Conservation (phyloP, 2,113 vertebrate genomes). For the Phalacrocorax pelagicus region DNA sequence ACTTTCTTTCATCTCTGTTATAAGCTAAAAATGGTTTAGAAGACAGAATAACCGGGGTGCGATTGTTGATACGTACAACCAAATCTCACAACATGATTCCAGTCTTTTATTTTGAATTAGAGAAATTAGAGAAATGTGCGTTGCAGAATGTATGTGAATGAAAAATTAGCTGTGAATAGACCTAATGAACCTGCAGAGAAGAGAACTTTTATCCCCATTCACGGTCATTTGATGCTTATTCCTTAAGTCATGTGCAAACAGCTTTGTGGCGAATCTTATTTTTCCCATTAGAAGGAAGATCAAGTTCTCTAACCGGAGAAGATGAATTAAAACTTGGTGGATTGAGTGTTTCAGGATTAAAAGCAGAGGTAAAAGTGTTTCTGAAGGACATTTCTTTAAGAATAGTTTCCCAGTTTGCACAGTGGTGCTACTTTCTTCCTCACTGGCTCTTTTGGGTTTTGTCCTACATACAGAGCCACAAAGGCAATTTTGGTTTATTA, state of each 20-base stretch:
- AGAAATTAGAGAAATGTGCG: slow-evolving; percentile 20
- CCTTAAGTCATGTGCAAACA: neutral
- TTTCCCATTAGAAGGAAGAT: slow-evolving; percentile 8
- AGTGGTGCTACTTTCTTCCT: slow-evolving; percentile 65
- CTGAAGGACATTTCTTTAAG: neutral
- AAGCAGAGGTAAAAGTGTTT: neutral
- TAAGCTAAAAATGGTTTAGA: slow-evolving; percentile 54
- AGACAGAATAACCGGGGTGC: neutral
- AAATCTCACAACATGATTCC: slow-evolving; percentile 17
- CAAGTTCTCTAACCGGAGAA: neutral
- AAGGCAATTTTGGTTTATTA: slow-evolving; percentile 4
- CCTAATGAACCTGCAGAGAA: slow-evolving; percentile 11
- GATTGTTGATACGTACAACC: neutral
- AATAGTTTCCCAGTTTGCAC: slow-evolving; percentile 47
- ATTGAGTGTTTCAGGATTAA: neutral
- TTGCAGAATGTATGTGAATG: slow-evolving; percentile 38
- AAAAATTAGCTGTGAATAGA: slow-evolving; percentile 28
- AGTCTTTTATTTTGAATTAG: slow-evolving; percentile 32
- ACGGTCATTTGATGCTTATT: neutral
- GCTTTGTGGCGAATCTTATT: neutral
- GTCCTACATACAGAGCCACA: neutral
- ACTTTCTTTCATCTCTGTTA: slow-evolving; percentile 30
- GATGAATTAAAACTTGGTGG: neutral
- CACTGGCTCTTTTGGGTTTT: slow-evolving; percentile 7
- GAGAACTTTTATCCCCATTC: slow-evolving; percentile 5